These are phyloP conservation scores for Goniozus legneri DNA, from an alignment of 1,140 invertebrate genomes.

Conservation along the genomic window DNA sequence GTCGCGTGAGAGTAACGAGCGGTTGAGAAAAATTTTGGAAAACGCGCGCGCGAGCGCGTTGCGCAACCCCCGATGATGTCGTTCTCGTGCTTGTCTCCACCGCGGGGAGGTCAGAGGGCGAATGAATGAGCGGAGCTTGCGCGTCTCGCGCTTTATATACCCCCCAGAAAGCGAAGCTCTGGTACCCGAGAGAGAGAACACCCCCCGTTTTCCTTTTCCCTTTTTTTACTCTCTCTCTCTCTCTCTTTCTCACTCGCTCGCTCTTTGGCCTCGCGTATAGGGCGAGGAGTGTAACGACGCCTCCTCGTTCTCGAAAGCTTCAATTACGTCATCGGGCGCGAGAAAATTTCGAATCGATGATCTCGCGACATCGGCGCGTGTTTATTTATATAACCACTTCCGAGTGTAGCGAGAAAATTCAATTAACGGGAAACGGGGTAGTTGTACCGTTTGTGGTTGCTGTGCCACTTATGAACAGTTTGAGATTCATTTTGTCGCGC, in stretches of 20 bases:
- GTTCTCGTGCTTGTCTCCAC: no score
- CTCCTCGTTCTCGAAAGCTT: background rate
- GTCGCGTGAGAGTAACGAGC: background rate
- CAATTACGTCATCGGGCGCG: no score
- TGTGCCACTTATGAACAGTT: no score
- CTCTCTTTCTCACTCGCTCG: constrained; percentile 11
- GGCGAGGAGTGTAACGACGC: background rate
- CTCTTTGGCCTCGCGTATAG: background rate
- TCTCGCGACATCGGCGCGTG: no score
- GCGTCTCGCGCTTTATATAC: constrained; percentile 44
- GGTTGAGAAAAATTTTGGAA: constrained; percentile 5
- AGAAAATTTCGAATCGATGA: no score
- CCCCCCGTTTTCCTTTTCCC: constrained; percentile 1
- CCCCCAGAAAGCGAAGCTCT: no score
- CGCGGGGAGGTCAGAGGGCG: constrained; percentile 42
- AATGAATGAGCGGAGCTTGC: constrained; percentile 47
- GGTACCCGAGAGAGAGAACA: constrained; percentile 15
- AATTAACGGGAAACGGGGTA: no score
- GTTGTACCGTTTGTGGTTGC: no score
- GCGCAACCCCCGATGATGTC: constrained; percentile 25
- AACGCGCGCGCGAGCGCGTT: constrained; percentile 13
- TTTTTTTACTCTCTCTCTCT: background rate
- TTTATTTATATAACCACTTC: no score
- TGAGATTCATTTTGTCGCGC: no score
- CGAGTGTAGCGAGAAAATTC: no score